A percentile compares a stretch with the other conserved stretches of the same genome.
Conservation (phyloP, 2,797 vertebrate species). For the Anolis apletophallus region DNA sequence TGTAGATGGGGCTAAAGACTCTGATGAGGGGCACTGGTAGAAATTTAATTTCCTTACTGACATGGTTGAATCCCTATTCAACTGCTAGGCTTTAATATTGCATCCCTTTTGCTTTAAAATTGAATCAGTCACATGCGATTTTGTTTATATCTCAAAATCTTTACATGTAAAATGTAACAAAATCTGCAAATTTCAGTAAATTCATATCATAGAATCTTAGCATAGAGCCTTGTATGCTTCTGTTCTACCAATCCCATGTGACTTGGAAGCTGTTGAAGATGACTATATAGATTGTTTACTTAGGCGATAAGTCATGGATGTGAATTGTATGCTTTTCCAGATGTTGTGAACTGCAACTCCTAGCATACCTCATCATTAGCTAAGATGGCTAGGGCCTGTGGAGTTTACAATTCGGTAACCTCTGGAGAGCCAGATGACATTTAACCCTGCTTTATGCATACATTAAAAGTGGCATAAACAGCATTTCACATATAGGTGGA, state of each 20-base stretch:
- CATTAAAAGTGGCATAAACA: neutral
- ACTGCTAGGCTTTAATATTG: too few species aligned
- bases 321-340: too few species aligned
- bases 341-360: too few species aligned
- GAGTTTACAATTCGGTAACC: too few species aligned
- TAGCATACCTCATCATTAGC: too few species aligned
- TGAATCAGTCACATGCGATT: too few species aligned
- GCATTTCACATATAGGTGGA: too few species aligned
- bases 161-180: neutral
- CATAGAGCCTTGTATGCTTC: neutral
- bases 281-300: too few species aligned
- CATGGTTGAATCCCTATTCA: neutral
- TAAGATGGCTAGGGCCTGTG: too few species aligned
- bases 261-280: neutral
- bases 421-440: neutral
- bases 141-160: neutral
- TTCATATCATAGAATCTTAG: neutral
- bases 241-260: neutral
- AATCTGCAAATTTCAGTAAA: neutral
- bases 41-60: neutral
- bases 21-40: neutral
- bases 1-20: too few species aligned
- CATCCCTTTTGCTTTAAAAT: too few species aligned
- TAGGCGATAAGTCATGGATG: too few species aligned
- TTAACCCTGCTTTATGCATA: neutral